Evolutionary conservation across 2,888 invertebrate species (phyloP).

Genomic region (Mesodorylaimus sp.): DNA sequence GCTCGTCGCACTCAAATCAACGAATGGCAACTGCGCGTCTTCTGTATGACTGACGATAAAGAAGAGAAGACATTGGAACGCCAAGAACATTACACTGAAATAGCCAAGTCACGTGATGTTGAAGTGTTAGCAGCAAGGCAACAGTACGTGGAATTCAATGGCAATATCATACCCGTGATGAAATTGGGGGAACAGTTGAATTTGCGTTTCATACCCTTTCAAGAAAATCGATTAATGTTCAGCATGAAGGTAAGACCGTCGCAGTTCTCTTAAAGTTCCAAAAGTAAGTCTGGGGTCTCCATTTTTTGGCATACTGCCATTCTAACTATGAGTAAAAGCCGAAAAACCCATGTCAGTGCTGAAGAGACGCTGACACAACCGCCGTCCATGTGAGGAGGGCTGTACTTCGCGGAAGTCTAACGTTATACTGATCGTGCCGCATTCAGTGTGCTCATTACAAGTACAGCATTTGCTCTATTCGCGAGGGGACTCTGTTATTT

Average conservation of each 20-base stretch:
- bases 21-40: constrained; percentile 52
- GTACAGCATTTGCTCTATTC: too few species aligned
- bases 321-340: too few species aligned
- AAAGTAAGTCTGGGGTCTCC: not conserved
- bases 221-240: constrained; percentile 89
- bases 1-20: constrained; percentile 79
- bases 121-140: constrained; percentile 86
- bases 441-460: too few species aligned
- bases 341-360: too few species aligned
- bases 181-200: constrained; percentile 89
- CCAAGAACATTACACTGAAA: constrained; percentile 74
- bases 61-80: constrained; percentile 90
- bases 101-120: constrained; percentile 89
- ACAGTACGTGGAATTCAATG: constrained; percentile 85
- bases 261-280: constrained; percentile 33
- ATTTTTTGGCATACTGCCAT: too few species aligned
- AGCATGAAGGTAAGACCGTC: constrained; percentile 62
- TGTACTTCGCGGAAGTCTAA: too few species aligned
- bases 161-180: constrained; percentile 78
- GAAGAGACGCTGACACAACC: too few species aligned
- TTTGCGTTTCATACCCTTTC: constrained; percentile 82
- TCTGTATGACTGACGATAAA: constrained; percentile 87
- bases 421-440: too few species aligned
- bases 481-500: too few species aligned
- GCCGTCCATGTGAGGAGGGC: too few species aligned